Evolutionary conservation across 2,113 vertebrate genomes (phyloP), one percentile per base, ranked within the genome.

Genomic region (Syngnathus scovelli): DNA sequence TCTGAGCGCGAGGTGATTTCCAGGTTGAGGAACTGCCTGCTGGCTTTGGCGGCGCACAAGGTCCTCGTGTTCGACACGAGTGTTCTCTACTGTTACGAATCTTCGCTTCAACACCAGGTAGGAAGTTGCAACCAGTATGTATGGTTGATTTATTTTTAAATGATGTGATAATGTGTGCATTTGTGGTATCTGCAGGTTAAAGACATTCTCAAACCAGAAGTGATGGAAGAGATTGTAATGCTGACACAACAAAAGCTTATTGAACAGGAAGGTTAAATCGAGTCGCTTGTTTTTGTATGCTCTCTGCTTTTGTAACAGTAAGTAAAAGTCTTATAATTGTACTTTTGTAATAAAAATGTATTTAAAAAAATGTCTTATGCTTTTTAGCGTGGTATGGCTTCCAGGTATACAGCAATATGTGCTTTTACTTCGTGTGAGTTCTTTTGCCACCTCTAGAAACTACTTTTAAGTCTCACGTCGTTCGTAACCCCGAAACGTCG

Each of bases 21-120:
- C 33, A 90, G 96, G 59, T 90, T 98, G 59, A 94, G 95, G 71
- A 99, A 99, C 88, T 99, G 96, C 75, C 74, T 99, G 0, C 39
- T 98, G 39, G 93, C 93, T 27, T 84, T 98, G 88, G 89, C 91
- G 2, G 81, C 91, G 10, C 93, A 98, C 84, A 95, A 94, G 76
- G 75, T 98, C 79, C 86, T 95, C 70, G 82, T 99, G 65, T 98
- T 92, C 36, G 97, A 99, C 76, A 99, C 96, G 76, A 99, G 96
- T 70, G 93, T 99, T 71, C 88, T 98, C 15, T 99, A 98, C 56
- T 98, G 97, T 90, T 99, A 97, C 0, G 97, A 99, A 72, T 94
- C 93, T 0, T 97, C 97, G 18, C 89, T 96, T 67, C 52, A 91
- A 0, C 95, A 98, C 62, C 93, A 95, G 96, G 97, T 99, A 49